Evolutionary conservation across 2,797 vertebrate genomes (phyloP).

Genomic region (Poeciliopsis turneri): DNA sequence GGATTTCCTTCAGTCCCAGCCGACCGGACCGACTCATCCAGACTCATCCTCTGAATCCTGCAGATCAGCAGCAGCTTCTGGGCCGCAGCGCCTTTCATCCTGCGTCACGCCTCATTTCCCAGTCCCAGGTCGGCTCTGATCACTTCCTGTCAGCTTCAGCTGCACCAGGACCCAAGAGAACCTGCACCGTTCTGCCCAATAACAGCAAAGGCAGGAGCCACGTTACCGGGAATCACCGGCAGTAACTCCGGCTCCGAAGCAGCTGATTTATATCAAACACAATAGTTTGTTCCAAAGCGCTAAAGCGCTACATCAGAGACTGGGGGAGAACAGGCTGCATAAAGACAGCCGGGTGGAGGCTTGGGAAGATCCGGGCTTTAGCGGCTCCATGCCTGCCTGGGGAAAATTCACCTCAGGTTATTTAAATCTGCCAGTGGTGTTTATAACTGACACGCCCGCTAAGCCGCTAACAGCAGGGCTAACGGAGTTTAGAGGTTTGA

Average conservation of each 20-base stretch:
- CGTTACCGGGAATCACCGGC: no score
- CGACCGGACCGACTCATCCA: background rate
- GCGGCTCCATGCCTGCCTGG: background rate
- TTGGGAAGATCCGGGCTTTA: background rate
- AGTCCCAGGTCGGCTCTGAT: background rate
- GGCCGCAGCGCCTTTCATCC: slow-evolving; percentile 15
- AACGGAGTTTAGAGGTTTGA: no score
- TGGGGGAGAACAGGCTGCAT: background rate
- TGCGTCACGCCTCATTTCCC: slow-evolving; percentile 3
- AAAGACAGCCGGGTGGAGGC: background rate
- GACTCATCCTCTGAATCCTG: slow-evolving; percentile 23
- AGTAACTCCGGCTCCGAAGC: background rate
- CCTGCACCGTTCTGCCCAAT: background rate
- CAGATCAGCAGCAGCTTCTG: slow-evolving; percentile 21
- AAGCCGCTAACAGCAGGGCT: no score
- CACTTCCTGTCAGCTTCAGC: background rate
- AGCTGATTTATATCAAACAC: background rate
- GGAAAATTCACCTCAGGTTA: background rate
- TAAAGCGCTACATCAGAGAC: background rate
- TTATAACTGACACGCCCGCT: background rate
- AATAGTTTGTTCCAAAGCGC: background rate
- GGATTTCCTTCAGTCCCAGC: slow-evolving; percentile 44
- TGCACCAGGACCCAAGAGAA: background rate
- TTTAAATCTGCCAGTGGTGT: background rate
- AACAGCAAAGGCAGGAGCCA: background rate